These are phyloP conservation scores for Blastobasis lacticolella DNA, from an alignment of 2,888 invertebrate genomes.

Conservation along the genomic window DNA sequence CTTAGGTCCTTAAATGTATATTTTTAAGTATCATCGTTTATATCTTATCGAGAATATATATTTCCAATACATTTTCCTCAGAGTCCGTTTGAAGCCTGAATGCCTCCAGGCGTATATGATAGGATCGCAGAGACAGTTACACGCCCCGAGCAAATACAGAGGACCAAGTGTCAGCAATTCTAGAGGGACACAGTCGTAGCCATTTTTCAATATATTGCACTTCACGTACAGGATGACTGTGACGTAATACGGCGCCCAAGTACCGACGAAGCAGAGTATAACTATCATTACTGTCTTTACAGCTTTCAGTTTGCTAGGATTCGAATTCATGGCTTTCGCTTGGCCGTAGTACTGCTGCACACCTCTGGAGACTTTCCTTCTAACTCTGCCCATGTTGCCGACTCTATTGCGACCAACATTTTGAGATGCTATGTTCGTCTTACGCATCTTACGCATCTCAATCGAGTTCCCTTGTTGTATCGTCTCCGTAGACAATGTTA, in stretches of 20 bases:
- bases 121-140: conserved; percentile 74
- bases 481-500: conserved; percentile 27
- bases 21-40: neutral
- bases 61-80: conserved; percentile 46
- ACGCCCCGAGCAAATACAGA: conserved; percentile 69
- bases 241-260: conserved; percentile 75
- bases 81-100: conserved; percentile 69
- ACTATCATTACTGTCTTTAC: conserved; percentile 75
- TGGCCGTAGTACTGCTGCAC: conserved; percentile 21
- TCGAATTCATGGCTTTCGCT: conserved; percentile 19
- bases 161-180: conserved; percentile 71
- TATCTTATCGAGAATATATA: conserved; percentile 18
- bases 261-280: conserved; percentile 69
- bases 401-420: conserved; percentile 4
- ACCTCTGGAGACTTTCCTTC: conserved; percentile 17
- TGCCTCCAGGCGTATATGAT: conserved; percentile 78
- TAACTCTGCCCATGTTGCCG: conserved; percentile 1
- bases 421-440: conserved; percentile 16
- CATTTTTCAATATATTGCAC: conserved; percentile 50
- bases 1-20: too few species aligned
- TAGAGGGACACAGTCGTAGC: conserved; percentile 58
- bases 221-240: conserved; percentile 66
- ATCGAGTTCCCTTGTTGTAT: conserved; percentile 12
- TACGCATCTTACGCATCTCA: conserved; percentile 19
- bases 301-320: conserved; percentile 71